These are phyloP conservation scores for Ceriagrion tenellum DNA, from an alignment of 2,888 invertebrate genomes.

Conservation along the genomic window DNA sequence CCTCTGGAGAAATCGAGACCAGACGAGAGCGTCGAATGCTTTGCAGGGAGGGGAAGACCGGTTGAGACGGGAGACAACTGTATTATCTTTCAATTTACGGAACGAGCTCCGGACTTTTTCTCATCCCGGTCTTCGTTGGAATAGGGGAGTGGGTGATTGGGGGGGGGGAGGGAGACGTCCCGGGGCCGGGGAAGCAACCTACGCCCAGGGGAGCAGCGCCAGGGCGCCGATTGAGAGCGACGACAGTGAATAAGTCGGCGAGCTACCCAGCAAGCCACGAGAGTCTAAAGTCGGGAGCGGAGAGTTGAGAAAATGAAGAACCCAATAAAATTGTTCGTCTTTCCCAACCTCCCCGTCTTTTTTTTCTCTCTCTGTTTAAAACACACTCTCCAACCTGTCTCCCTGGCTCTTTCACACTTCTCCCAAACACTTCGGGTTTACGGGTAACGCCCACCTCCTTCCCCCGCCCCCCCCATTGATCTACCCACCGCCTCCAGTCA, in stretches of 20 bases:
- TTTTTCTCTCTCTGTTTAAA: neutral
- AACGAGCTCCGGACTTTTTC: conserved; percentile 38
- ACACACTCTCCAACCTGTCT: neutral
- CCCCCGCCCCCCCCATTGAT: too few relatives aligned
- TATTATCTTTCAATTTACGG: conserved; percentile 64
- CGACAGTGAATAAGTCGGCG: neutral
- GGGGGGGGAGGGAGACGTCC: too few relatives aligned
- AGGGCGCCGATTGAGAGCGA: neutral
- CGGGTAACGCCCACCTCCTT: too few relatives aligned
- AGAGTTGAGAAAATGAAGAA: neutral
- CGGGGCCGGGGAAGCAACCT: neutral
- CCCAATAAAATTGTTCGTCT: neutral
- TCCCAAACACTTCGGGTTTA: too few relatives aligned
- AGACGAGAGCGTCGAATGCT: neutral
- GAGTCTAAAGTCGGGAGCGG: neutral
- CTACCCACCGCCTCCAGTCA: too few relatives aligned
- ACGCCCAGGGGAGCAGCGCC: neutral
- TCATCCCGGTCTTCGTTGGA: neutral
- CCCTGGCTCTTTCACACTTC: neutral
- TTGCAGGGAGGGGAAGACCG: conserved; percentile 20
- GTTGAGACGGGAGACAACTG: neutral
- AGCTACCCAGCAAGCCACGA: too few relatives aligned
- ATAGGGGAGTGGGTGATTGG: too few relatives aligned
- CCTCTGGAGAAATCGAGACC: neutral
- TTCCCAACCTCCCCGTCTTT: neutral